Evolutionary conservation across 2,113 vertebrate species (phyloP).

Genomic region (Hippocampus zosterae): DNA sequence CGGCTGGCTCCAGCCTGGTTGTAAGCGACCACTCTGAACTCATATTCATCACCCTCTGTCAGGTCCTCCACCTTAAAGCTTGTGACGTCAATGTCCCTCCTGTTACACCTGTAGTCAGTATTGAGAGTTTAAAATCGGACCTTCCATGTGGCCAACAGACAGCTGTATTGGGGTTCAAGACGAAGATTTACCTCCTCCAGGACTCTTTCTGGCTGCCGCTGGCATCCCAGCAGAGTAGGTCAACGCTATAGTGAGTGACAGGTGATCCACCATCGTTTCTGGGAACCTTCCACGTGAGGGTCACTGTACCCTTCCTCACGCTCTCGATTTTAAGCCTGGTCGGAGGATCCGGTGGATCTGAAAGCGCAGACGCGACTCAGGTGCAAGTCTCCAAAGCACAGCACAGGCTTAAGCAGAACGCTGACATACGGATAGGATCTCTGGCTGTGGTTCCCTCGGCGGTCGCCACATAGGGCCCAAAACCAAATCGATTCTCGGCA

Average conservation of each 20-base stretch:
- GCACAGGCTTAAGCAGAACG: background rate
- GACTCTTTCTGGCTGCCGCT: constrained; percentile 85
- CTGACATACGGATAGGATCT: constrained; percentile 87
- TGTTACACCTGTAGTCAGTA: constrained; percentile 76
- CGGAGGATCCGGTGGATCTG: constrained; percentile 95
- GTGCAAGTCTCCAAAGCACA: background rate
- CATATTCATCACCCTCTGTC: constrained; percentile 87
- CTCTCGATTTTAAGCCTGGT: constrained; percentile 86
- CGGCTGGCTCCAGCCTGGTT: constrained; percentile 88
- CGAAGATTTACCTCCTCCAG: constrained; percentile 77
- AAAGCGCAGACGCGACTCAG: constrained; percentile 4
- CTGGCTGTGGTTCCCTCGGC: constrained; percentile 80
- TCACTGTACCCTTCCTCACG: constrained; percentile 83
- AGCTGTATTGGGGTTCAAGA: background rate
- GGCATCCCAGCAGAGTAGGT: constrained; percentile 90
- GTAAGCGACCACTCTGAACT: constrained; percentile 92
- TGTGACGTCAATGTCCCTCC: constrained; percentile 88
- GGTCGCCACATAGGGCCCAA: constrained; percentile 80
- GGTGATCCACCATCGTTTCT: constrained; percentile 94
- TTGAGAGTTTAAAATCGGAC: background rate
- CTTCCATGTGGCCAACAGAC: background rate
- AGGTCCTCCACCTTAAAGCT: constrained; percentile 92
- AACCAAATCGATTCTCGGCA: constrained; percentile 91
- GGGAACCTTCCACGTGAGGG: constrained; percentile 90
- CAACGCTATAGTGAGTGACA: constrained; percentile 94